phyloP scores from a whole-genome alignment of 2,113 vertebrate species.

The Siniperca chuatsi region DNA sequence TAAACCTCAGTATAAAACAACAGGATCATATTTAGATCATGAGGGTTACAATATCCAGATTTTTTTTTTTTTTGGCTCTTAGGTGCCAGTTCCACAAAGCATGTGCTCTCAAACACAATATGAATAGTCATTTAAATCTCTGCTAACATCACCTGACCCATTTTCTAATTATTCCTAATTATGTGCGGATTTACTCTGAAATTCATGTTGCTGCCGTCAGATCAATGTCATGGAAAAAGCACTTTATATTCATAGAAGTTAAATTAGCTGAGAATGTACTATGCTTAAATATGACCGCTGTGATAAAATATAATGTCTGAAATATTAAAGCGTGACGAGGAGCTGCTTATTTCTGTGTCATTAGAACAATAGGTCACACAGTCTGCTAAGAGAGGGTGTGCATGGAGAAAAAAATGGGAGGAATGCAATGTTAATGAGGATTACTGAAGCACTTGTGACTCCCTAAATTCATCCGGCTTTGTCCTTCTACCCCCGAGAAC shows the following conservation, averaged over 20 bases:
- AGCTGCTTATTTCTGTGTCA: slow-evolving; percentile 36
- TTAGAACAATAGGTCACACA: slow-evolving; percentile 73
- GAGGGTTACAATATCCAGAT: neutral
- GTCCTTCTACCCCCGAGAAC: slow-evolving; percentile 45
- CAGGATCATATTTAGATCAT: neutral
- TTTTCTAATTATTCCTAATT: slow-evolving; percentile 47
- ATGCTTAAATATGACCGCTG: neutral
- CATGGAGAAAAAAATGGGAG: slow-evolving; percentile 57
- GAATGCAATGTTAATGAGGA: slow-evolving; percentile 82
- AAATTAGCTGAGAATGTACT: neutral
- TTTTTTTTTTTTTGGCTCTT: neutral
- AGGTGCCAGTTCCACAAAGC: slow-evolving; percentile 13
- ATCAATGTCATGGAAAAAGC: neutral
- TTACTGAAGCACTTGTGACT: slow-evolving; percentile 82
- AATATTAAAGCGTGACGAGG: neutral
- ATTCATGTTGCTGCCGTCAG: neutral
- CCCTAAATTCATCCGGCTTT: slow-evolving; percentile 83
- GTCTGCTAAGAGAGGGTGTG: slow-evolving; percentile 20
- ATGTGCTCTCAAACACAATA: slow-evolving; percentile 39
- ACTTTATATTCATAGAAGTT: neutral
- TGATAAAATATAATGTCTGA: neutral
- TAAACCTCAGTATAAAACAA: neutral
- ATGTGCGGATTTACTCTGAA: slow-evolving; percentile 52
- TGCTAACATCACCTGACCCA: slow-evolving; percentile 56
- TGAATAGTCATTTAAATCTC: slow-evolving; percentile 55